Evolutionary conservation across 2,888 invertebrate species (phyloP).

Genomic region (Chalcis sispes): DNA sequence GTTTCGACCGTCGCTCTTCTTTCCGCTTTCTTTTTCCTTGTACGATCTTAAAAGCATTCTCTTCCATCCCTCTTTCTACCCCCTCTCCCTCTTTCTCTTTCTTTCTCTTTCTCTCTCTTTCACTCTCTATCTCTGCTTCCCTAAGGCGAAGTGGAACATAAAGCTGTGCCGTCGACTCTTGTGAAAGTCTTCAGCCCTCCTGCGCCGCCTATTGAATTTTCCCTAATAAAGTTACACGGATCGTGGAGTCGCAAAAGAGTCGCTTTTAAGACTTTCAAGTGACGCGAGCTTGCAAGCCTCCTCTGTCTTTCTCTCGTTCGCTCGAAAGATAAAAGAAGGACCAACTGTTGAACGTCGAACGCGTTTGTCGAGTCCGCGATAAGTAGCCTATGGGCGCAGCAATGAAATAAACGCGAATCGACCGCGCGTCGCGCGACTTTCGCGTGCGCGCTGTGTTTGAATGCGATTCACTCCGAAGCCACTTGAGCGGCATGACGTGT

Average conservation of each 20-base stretch:
- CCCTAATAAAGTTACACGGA: slow-evolving; percentile 32
- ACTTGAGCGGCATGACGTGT: background rate
- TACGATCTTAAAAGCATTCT: too few relatives aligned
- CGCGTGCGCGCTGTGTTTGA: too few relatives aligned
- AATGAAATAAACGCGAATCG: slow-evolving; percentile 39
- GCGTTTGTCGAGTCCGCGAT: slow-evolving; percentile 63
- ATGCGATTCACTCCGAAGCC: background rate
- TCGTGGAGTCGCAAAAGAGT: slow-evolving; percentile 3
- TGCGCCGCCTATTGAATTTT: slow-evolving; percentile 32
- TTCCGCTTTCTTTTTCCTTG: too few relatives aligned
- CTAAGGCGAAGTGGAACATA: background rate
- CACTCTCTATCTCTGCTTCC: background rate
- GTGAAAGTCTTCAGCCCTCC: slow-evolving; percentile 15
- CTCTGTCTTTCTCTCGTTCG: slow-evolving; percentile 19
- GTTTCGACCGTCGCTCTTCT: too few relatives aligned
- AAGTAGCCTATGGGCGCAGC: slow-evolving; percentile 61
- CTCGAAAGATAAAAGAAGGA: slow-evolving; percentile 74
- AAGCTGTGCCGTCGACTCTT: slow-evolving; percentile 10
- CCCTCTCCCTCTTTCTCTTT: too few relatives aligned
- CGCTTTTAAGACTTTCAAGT: slow-evolving; percentile 1
- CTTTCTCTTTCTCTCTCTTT: background rate
- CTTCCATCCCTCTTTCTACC: too few relatives aligned
- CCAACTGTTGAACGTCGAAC: slow-evolving; percentile 76
- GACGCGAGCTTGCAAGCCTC: background rate
- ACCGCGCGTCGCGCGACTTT: background rate